Conservation (phyloP, 30 jellyfish, hydroid and myxozoan species). For the Aurelia aurita region DNA sequence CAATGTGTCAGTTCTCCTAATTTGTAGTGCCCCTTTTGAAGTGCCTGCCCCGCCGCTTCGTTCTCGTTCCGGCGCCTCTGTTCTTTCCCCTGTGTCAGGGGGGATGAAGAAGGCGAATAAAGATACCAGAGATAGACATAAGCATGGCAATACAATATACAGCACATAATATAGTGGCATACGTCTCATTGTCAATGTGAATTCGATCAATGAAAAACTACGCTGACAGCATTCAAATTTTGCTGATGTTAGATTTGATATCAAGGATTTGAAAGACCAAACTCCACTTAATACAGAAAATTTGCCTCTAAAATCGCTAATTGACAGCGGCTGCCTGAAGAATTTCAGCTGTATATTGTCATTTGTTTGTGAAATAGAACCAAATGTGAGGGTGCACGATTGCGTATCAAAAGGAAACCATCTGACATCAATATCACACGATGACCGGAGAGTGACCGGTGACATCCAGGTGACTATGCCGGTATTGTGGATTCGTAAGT, state of each 20-base stretch:
- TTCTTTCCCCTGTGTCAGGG: constrained; percentile 72
- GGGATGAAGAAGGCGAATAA: constrained; percentile 67
- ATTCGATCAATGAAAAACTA: constrained; percentile 50
- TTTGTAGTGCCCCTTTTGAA: no score
- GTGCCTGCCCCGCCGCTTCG: no score
- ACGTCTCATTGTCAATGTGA: constrained; percentile 35
- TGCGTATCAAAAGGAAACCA: constrained; percentile 86
- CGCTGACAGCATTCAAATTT: constrained; percentile 56
- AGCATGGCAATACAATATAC: constrained; percentile 70
- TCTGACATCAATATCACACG: constrained; percentile 72
- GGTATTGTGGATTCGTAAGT: constrained; percentile 23
- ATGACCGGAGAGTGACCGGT: constrained; percentile 61
- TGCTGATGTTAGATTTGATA: neutral
- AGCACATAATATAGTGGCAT: constrained; percentile 65
- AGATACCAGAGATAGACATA: constrained; percentile 33
- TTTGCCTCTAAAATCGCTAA: constrained; percentile 21
- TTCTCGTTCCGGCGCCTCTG: no score
- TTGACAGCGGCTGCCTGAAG: constrained; percentile 47
- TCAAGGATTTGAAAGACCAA: constrained; percentile 28
- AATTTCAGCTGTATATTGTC: constrained; percentile 22
- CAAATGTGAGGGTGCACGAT: constrained; percentile 61
- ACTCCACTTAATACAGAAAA: constrained; percentile 54
- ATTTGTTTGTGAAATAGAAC: constrained; percentile 58
- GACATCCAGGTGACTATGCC: constrained; percentile 80
- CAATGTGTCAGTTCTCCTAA: no score